phyloP scores from a whole-genome alignment of 2,888 invertebrate species.

The Mimumesa dahlbomi region DNA sequence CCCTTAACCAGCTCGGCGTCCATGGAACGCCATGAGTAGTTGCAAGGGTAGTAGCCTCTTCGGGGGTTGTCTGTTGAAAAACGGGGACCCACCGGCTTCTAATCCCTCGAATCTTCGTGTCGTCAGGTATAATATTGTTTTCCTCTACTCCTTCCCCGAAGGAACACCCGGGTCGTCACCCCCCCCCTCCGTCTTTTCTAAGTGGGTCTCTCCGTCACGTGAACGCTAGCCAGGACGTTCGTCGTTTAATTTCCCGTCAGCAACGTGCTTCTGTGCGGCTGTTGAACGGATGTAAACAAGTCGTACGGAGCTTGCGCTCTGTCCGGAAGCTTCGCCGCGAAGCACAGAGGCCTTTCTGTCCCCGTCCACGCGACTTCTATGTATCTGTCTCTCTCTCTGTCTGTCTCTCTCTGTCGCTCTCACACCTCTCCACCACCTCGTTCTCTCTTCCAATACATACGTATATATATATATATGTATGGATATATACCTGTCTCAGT shows the following conservation, averaged over 20 bases:
- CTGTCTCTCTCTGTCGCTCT: constrained; percentile 8
- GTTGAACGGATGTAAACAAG: constrained; percentile 63
- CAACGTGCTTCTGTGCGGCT: constrained; percentile 58
- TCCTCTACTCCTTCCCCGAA: too few relatives aligned
- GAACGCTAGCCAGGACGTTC: background rate
- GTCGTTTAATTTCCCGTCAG: constrained; percentile 30
- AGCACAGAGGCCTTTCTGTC: constrained; percentile 51
- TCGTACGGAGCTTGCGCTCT: constrained; percentile 60
- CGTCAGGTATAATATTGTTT: too few relatives aligned
- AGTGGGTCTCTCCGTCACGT: background rate
- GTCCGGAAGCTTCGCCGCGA: constrained; percentile 50
- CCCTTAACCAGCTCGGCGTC: constrained; percentile 51
- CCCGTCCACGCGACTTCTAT: constrained; percentile 43
- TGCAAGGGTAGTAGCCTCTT: background rate
- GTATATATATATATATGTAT: too few relatives aligned
- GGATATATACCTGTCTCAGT: too few relatives aligned
- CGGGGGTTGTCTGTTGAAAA: background rate
- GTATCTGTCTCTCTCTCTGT: constrained; percentile 9
- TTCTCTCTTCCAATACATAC: background rate
- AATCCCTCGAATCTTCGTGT: background rate
- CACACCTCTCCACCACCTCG: background rate
- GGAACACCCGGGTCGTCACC: too few relatives aligned
- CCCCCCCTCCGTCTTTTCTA: background rate
- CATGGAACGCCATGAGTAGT: constrained; percentile 49
- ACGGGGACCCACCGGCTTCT: background rate